phyloP scores from a whole-genome alignment of 1,140 invertebrate species.

The Bombus huntii region DNA sequence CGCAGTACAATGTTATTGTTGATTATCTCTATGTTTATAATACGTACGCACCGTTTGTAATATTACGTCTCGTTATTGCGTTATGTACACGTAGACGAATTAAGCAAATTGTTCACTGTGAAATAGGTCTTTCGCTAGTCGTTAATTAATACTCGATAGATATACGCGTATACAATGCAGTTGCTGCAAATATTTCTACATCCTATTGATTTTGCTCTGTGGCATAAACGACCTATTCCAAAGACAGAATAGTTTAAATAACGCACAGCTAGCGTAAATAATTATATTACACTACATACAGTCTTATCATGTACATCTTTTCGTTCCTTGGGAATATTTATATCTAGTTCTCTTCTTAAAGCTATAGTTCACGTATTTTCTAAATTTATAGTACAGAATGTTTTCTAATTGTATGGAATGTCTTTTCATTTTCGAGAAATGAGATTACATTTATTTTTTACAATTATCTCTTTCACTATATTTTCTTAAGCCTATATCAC shows the following conservation, averaged over 20 bases:
- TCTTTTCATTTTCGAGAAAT: no score
- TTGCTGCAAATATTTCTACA: not conserved
- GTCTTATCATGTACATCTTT: no score
- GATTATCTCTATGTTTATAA: constrained; percentile 35
- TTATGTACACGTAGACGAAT: constrained; percentile 2
- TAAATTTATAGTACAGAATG: no score
- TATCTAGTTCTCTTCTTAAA: no score
- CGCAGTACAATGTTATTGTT: constrained; percentile 21
- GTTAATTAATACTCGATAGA: constrained; percentile 2
- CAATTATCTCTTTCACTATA: no score
- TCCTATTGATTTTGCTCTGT: not conserved
- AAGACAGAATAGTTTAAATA: not conserved
- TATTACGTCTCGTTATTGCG: constrained; percentile 28
- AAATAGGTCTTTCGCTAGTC: constrained; percentile 2
- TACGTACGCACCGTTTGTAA: constrained; percentile 3
- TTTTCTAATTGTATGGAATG: no score
- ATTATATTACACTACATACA: not conserved
- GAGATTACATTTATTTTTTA: no score
- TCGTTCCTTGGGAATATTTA: not conserved
- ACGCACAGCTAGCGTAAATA: not conserved
- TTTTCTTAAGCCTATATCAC: no score
- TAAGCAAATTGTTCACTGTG: constrained; percentile 4
- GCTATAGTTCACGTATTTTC: no score
- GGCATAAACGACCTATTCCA: not conserved
- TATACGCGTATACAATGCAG: no score